These are phyloP conservation scores for Geococcyx californianus DNA, from an alignment of 2,113 vertebrate species.

Conservation along the genomic window DNA sequence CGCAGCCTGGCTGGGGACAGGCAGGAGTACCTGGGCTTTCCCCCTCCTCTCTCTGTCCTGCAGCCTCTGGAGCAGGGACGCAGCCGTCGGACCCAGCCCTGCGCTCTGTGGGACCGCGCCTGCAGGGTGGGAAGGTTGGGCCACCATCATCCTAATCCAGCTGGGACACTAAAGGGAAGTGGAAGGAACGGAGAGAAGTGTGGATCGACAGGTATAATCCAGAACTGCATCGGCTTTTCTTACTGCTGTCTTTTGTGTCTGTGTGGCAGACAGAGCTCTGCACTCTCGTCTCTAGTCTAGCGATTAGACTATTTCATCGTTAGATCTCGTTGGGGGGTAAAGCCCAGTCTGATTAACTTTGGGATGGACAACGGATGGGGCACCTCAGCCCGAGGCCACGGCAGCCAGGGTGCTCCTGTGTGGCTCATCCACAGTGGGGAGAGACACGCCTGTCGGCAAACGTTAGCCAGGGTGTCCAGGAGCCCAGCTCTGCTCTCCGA, in stretches of 20 bases:
- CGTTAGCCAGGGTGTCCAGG: no score
- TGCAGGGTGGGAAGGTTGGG: neutral
- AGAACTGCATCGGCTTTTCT: neutral
- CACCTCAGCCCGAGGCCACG: neutral
- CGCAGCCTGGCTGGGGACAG: neutral
- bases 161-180: neutral
- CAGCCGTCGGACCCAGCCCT: neutral
- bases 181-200: neutral
- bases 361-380: rapidly evolving
- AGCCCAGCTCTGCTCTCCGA: rapidly evolving
- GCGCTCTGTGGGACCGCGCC: neutral
- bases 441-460: rapidly evolving
- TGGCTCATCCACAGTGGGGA: neutral
- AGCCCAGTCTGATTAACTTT: neutral
- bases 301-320: neutral
- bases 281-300: neutral
- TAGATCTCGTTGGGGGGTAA: neutral
- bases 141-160: neutral
- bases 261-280: neutral
- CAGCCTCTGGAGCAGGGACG: neutral
- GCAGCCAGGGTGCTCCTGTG: neutral
- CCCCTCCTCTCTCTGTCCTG: neutral
- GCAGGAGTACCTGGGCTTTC: neutral
- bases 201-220: neutral
- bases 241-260: neutral